Conservation (phyloP, 2,797 vertebrate species). For the Psittacula derbiana region DNA sequence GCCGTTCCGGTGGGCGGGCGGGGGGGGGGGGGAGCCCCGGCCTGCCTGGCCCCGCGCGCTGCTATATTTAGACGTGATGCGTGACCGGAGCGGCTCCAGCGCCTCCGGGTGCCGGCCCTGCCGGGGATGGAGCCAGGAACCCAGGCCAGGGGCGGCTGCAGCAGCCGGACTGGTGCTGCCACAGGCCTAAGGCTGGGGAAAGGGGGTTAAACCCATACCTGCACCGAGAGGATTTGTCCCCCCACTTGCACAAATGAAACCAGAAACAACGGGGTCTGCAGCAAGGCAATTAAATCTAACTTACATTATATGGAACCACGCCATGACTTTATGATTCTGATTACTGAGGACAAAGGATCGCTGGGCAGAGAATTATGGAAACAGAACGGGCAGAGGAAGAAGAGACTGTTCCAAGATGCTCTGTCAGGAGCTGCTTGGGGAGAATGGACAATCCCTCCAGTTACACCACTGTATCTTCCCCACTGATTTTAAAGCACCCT, state of each 20-base stretch:
- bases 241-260: fast-evolving
- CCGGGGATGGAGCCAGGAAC: background rate
- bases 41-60: background rate
- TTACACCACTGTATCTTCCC: background rate
- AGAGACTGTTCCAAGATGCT: background rate
- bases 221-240: too few relatives aligned
- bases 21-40: background rate
- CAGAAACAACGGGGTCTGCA: fast-evolving
- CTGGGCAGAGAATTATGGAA: fast-evolving
- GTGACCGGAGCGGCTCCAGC: background rate
- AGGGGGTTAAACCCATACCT: background rate
- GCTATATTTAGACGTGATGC: background rate
- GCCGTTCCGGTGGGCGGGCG: background rate
- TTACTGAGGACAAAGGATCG: background rate
- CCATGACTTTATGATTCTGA: background rate
- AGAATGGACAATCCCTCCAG: background rate
- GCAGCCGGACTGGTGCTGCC: fast-evolving
- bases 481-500: background rate
- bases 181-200: background rate
- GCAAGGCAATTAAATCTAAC: background rate
- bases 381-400: background rate
- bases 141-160: background rate
- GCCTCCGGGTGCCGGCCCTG: background rate
- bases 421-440: background rate
- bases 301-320: background rate